Conservation (phyloP, 2,797 vertebrate species). For the Poecilia velifera region DNA sequence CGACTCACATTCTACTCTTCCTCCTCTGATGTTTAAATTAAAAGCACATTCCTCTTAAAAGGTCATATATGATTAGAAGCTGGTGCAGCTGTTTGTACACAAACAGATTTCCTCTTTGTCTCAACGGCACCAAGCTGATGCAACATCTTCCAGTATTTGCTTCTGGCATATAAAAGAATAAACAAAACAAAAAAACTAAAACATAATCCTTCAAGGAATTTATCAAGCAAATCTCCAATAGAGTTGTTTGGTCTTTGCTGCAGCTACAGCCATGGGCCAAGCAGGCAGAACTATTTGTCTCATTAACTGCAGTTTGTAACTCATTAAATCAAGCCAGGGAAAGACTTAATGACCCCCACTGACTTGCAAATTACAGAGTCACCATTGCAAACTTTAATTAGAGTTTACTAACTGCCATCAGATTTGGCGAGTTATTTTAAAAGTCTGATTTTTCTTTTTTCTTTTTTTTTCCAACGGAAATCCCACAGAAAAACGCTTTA, state of each 20-base stretch:
- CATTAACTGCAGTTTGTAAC: conserved; percentile 77
- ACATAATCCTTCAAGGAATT: not conserved
- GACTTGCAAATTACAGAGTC: conserved; percentile 78
- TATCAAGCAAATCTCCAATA: conserved; percentile 51
- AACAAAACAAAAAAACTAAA: not conserved
- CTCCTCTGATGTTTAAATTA: conserved; percentile 71
- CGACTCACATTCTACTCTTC: conserved; percentile 49
- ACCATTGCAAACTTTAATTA: conserved; percentile 80
- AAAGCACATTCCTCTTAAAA: conserved; percentile 59
- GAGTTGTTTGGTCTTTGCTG: conserved; percentile 60
- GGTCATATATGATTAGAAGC: conserved; percentile 72
- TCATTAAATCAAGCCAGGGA: conserved; percentile 71
- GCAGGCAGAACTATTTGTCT: conserved; percentile 70
- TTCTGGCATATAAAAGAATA: not conserved
- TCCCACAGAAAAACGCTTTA: conserved; percentile 31
- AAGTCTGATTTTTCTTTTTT: conserved; percentile 40
- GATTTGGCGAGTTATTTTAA: conserved; percentile 70
- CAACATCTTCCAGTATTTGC: conserved; percentile 1
- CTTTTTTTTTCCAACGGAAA: conserved; percentile 23
- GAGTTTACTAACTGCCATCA: conserved; percentile 73
- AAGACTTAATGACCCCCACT: conserved; percentile 72
- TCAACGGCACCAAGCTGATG: conserved; percentile 32
- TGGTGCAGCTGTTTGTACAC: conserved; percentile 55
- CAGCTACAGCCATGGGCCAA: conserved; percentile 61
- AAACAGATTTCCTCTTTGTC: conserved; percentile 39